These are phyloP conservation scores for Melieria picta DNA, from an alignment of 2,888 invertebrate species.

Conservation along the genomic window DNA sequence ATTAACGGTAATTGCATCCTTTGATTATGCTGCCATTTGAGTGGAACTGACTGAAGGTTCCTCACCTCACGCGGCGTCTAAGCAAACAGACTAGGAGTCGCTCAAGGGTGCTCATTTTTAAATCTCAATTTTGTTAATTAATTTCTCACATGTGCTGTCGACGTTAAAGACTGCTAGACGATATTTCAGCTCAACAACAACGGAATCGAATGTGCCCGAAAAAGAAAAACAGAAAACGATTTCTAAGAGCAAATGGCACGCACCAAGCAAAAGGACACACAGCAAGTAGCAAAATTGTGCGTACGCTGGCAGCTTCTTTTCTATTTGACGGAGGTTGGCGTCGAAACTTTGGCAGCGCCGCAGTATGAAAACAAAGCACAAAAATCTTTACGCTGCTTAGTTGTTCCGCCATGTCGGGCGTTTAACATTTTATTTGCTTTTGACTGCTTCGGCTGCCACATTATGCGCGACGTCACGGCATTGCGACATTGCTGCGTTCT, in stretches of 20 bases:
- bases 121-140: slow-evolving; percentile 57
- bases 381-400: too few species aligned
- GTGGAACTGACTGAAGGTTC: neutral
- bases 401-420: neutral
- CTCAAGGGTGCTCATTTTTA: slow-evolving; percentile 29
- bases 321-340: too few species aligned
- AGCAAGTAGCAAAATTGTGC: neutral
- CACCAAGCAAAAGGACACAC: neutral
- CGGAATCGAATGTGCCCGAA: too few species aligned
- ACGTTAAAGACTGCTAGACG: too few species aligned
- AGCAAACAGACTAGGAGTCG: neutral
- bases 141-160: slow-evolving; percentile 51
- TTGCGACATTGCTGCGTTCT: too few species aligned
- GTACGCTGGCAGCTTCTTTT: too few species aligned
- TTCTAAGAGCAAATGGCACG: too few species aligned
- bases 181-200: too few species aligned
- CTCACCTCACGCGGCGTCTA: neutral
- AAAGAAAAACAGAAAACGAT: too few species aligned
- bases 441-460: neutral
- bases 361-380: too few species aligned
- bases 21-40: slow-evolving; percentile 41
- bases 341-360: too few species aligned
- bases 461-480: too few species aligned
- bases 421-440: neutral
- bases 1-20: slow-evolving; percentile 60